Evolutionary conservation across 2,888 invertebrate species (phyloP), one percentile per base, ranked within the genome.

Genomic region (Thalpophila matura): DNA sequence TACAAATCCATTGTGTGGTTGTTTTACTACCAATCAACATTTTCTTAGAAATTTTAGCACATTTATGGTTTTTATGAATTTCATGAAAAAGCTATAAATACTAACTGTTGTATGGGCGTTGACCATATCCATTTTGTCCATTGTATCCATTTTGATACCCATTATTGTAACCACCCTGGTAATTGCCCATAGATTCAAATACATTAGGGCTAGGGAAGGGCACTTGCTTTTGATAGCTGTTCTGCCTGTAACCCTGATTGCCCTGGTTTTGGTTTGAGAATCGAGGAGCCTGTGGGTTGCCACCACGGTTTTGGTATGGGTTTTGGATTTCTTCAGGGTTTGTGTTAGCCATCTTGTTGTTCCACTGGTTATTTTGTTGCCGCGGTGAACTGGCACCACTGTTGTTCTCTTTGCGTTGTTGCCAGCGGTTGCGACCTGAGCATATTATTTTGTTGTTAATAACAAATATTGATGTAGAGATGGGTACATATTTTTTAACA

Each of bases 371-470:
- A 75, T 94, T 92, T 86, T 93, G 91, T 86, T 96, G 91, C 61
- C 95, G 91, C 0, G 95, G 95, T n/a, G 95, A 94, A 74, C 91
- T 92, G 0, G 93, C 91, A 5, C 94, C 94, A 69, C 92, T 94
- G 77, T 92, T 92, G 66, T 95, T 94, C 75, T 95, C 96, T 72
- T 96, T 95, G 72, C 96, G 95, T 84, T 96, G 96, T 74, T 95
- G 95, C 96, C 96, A 96, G 67, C 96, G 96, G 74, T 95, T 96
- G 64, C 94, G 95, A 67, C 95, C 96, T 91, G 85, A 54, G 37
- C 9, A 10, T 38, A 16, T 31, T 10, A 2, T 10, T 4, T 26
- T 10, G 12, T 47, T 22, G 7, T 27, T 14, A 37, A 55, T 43
- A 31, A 16, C 1, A 9, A 22, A 4, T 14, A 18, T n/a, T 24